Conservation (phyloP, 2,113 vertebrate species). For the Aptenodytes forsteri region DNA sequence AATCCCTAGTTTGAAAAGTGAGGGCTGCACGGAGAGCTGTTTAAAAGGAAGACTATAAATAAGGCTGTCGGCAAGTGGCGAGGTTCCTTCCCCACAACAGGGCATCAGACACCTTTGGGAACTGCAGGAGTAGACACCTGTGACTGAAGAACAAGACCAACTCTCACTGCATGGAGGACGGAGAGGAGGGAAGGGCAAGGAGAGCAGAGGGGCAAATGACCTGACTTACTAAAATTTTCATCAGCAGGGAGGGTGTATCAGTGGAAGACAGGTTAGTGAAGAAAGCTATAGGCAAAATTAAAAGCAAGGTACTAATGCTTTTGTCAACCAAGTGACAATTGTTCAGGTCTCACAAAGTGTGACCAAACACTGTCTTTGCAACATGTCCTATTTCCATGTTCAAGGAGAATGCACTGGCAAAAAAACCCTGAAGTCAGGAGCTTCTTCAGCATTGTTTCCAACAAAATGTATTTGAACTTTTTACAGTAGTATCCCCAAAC, state of each 20-base stretch:
- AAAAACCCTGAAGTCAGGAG: not conserved
- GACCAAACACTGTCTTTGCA: not conserved
- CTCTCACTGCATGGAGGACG: not conserved
- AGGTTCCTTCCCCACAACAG: not conserved
- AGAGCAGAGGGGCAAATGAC: not conserved
- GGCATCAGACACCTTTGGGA: not conserved
- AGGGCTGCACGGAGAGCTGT: not conserved
- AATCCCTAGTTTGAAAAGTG: not conserved
- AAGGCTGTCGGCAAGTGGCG: fast-evolving
- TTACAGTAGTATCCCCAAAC: not conserved
- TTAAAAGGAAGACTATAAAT: not conserved
- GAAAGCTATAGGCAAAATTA: not conserved
- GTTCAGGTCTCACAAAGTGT: not conserved
- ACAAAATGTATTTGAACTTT: not conserved
- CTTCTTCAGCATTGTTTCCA: not conserved
- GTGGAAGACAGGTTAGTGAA: not conserved
- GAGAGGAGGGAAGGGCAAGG: not conserved
- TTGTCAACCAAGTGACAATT: not conserved
- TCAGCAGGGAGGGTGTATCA: not conserved
- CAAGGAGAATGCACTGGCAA: not conserved
- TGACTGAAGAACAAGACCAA: not conserved
- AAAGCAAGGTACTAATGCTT: not conserved
- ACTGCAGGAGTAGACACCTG: not conserved
- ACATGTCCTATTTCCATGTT: not conserved
- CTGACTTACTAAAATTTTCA: not conserved